A percentile compares a stretch with the other conserved stretches of the same genome.
These are phyloP conservation scores for Styela plicata DNA, from an alignment of 23 tunicate species.

Conservation along the genomic window DNA sequence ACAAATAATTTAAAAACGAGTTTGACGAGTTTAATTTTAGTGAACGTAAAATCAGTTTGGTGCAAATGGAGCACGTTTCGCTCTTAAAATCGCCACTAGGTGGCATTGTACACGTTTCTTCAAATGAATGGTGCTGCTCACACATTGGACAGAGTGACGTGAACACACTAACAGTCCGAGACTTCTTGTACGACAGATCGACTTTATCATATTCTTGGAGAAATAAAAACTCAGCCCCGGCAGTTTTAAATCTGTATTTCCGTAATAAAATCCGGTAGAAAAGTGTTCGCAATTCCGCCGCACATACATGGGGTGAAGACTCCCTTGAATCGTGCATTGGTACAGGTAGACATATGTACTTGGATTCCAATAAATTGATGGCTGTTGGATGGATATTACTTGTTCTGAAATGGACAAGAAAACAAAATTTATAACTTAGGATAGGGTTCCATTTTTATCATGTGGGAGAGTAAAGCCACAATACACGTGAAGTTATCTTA, in stretches of 20 bases:
- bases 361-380: neutral
- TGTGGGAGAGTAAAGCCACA: no score
- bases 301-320: constrained; percentile 13
- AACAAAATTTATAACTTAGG: no score
- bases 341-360: constrained; percentile 10
- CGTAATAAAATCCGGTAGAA: constrained; percentile 8
- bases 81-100: neutral
- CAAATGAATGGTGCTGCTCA: constrained; percentile 1
- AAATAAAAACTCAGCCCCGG: neutral
- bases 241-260: neutral
- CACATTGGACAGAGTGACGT: constrained; percentile 17
- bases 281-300: neutral
- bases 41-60: neutral
- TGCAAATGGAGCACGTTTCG: neutral
- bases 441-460: no score
- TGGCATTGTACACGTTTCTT: neutral
- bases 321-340: neutral
- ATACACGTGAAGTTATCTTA: no score
- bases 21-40: neutral
- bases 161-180: neutral
- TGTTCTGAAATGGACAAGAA: neutral
- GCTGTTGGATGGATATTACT: neutral
- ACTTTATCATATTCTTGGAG: constrained; percentile 30
- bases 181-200: neutral
- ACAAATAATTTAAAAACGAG: neutral